A percentile compares a stretch with the other conserved stretches of the same genome.
Evolutionary conservation across 2,113 vertebrate species (phyloP).

Genomic region (Xiphophorus hellerii): DNA sequence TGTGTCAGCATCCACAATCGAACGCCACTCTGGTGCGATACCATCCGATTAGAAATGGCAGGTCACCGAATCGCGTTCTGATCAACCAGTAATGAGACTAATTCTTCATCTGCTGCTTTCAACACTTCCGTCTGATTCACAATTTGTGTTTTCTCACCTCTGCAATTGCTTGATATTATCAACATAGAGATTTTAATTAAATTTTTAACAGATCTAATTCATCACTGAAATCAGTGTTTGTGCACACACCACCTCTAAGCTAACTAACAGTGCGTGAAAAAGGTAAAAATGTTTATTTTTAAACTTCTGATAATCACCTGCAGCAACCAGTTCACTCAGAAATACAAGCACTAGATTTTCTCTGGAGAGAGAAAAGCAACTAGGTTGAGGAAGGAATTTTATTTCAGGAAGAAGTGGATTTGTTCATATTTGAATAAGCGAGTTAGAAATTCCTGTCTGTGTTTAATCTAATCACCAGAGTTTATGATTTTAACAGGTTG

Average conservation of each 20-base stretch:
- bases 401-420: background rate
- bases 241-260: background rate
- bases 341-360: background rate
- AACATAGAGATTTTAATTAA: too few relatives aligned
- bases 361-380: background rate
- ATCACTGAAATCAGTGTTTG: too few relatives aligned
- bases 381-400: background rate
- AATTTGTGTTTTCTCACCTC: background rate
- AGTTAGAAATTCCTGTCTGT: background rate
- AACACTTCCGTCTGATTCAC: background rate
- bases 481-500: background rate
- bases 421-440: background rate
- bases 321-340: background rate
- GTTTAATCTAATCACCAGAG: background rate
- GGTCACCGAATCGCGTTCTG: too few relatives aligned
- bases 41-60: too few relatives aligned
- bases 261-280: background rate
- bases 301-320: background rate
- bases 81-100: background rate
- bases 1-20: constrained; percentile 16
- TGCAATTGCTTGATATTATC: background rate
- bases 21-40: too few relatives aligned
- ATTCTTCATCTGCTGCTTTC: background rate
- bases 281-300: background rate
- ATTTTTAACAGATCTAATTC: too few relatives aligned